Evolutionary conservation across 2,888 invertebrate genomes (phyloP).

Genomic region (Poecilus cupreus): DNA sequence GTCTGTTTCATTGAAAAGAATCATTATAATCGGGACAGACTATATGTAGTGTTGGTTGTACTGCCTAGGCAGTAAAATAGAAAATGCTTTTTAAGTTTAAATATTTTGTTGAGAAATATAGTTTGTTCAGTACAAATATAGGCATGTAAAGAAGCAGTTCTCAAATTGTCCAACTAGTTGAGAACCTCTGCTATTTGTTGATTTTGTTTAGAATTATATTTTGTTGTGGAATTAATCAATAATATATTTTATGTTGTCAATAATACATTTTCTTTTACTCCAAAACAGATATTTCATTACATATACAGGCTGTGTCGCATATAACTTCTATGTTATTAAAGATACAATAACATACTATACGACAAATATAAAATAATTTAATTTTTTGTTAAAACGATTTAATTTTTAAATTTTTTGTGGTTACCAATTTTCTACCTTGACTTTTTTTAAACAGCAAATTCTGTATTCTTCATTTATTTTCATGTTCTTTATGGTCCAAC

Average conservation of each 20-base stretch:
- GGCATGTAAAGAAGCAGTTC: background rate
- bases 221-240: slow-evolving; percentile 26
- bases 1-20: background rate
- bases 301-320: no score
- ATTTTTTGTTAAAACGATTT: no score
- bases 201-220: background rate
- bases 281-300: no score
- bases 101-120: background rate
- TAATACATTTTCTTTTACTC: no score
- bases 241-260: slow-evolving; percentile 42
- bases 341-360: no score
- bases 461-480: no score
- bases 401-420: no score
- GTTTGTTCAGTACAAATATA: slow-evolving; percentile 4
- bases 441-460: no score
- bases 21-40: background rate
- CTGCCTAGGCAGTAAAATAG: background rate
- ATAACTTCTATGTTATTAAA: no score
- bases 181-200: background rate
- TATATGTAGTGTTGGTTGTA: background rate
- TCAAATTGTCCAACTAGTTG: background rate
- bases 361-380: no score
- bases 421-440: no score
- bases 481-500: no score
- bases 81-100: slow-evolving; percentile 1